Evolutionary conservation across 2,113 vertebrate genomes (phyloP).

Genomic region (Hemiscyllium ocellatum): DNA sequence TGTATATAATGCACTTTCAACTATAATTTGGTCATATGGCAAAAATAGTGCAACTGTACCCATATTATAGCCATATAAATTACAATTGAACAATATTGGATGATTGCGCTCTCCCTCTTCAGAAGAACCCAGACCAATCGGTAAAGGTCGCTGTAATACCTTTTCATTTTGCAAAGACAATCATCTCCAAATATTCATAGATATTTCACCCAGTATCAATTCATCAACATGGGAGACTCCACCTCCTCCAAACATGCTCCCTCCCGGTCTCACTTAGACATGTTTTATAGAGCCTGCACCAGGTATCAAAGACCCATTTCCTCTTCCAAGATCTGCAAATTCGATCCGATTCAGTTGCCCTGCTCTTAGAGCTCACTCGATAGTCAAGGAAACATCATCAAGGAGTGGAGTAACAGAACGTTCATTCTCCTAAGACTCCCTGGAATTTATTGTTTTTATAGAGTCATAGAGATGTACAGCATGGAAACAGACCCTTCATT

Average conservation of each 20-base stretch:
- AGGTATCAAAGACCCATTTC: neutral
- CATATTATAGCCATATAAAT: neutral
- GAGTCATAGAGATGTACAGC: no score
- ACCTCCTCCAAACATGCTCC: neutral
- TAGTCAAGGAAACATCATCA: neutral
- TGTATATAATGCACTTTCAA: neutral
- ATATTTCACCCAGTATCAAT: neutral
- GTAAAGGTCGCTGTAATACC: neutral
- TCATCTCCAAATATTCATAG: neutral
- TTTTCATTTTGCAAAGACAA: neutral
- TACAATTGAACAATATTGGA: neutral
- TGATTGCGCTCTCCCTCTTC: neutral
- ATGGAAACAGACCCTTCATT: no score
- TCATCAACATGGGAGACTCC: neutral
- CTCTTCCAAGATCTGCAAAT: neutral
- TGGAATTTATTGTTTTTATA: neutral
- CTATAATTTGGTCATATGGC: neutral
- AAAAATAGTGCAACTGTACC: neutral
- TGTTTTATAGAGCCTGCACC: neutral
- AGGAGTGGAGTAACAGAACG: neutral
- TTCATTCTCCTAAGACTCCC: neutral
- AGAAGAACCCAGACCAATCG: neutral
- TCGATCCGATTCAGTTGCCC: neutral
- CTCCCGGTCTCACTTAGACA: neutral
- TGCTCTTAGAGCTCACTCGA: neutral